Percentiles rank a stretch among this genome's conserved stretches.
These are phyloP conservation scores for Deilephila elpenor DNA, from an alignment of 2,888 invertebrate genomes.

Conservation along the genomic window DNA sequence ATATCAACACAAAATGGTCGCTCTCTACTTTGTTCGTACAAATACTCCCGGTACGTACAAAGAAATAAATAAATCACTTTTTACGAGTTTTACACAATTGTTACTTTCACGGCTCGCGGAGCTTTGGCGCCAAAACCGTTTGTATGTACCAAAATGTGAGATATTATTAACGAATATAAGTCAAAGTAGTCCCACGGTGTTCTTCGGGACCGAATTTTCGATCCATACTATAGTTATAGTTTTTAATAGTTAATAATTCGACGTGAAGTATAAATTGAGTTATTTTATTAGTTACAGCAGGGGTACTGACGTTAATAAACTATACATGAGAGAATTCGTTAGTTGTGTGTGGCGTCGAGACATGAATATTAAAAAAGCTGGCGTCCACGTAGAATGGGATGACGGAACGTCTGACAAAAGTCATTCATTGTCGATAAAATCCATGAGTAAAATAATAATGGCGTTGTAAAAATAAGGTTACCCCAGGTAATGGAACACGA, in stretches of 20 bases:
- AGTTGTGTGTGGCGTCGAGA: conserved; percentile 28
- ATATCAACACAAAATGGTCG: conserved; percentile 45
- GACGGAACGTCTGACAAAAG: conserved; percentile 24
- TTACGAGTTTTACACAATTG: conserved; percentile 58
- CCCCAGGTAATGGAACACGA: conserved; percentile 24
- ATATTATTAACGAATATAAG: not conserved
- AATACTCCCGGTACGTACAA: conserved; percentile 56
- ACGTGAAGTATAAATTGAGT: conserved; percentile 16
- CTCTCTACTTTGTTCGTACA: conserved; percentile 52
- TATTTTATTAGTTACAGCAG: conserved; percentile 20
- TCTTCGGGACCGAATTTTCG: not conserved
- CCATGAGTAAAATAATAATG: conserved; percentile 23
- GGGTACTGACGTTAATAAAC: conserved; percentile 33
- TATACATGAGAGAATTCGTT: conserved; percentile 38
- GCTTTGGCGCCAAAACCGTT: conserved; percentile 26
- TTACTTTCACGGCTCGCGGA: conserved; percentile 43
- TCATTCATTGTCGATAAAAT: conserved; percentile 23
- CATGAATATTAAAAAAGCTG: conserved; percentile 34
- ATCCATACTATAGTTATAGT: conserved; percentile 7
- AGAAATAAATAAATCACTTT: conserved; percentile 66
- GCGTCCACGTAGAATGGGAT: conserved; percentile 20
- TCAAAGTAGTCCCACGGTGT: conserved; percentile 6
- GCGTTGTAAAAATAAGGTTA: not conserved
- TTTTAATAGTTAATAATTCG: conserved; percentile 23
- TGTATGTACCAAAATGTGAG: conserved; percentile 5